Conservation (phyloP, 2,113 vertebrate species). For the Grallaria varia region DNA sequence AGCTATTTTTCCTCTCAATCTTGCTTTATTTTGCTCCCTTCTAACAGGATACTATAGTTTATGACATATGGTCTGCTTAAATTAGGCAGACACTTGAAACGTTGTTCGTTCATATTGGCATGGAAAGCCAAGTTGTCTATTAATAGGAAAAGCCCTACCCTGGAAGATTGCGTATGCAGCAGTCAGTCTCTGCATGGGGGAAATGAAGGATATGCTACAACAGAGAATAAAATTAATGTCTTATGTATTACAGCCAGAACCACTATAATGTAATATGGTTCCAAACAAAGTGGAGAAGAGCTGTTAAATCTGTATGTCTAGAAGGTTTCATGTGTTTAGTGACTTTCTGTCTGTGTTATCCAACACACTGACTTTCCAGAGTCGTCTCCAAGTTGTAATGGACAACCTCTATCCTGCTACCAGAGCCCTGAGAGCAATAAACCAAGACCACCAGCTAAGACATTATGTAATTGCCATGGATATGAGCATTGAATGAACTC, state of each 20-base stretch:
- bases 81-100: constrained; percentile 33
- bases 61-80: constrained; percentile 46
- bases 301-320: background rate
- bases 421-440: background rate
- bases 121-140: constrained; percentile 52
- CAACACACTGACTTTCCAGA: background rate
- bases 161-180: constrained; percentile 16
- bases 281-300: background rate
- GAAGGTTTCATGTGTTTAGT: background rate
- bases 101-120: background rate
- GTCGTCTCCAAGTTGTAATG: background rate
- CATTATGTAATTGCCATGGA: background rate
- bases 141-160: constrained; percentile 42
- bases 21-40: background rate
- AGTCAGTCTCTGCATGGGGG: background rate
- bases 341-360: background rate
- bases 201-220: background rate
- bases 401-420: background rate
- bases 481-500: background rate
- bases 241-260: background rate
- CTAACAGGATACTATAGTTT: constrained; percentile 31
- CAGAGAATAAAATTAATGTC: constrained; percentile 10
- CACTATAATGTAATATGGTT: background rate
- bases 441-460: constrained; percentile 19
- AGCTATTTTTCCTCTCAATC: constrained; percentile 20